Evolutionary conservation across 2,797 vertebrate genomes (phyloP).

Genomic region (Onychomys leucogaster): DNA sequence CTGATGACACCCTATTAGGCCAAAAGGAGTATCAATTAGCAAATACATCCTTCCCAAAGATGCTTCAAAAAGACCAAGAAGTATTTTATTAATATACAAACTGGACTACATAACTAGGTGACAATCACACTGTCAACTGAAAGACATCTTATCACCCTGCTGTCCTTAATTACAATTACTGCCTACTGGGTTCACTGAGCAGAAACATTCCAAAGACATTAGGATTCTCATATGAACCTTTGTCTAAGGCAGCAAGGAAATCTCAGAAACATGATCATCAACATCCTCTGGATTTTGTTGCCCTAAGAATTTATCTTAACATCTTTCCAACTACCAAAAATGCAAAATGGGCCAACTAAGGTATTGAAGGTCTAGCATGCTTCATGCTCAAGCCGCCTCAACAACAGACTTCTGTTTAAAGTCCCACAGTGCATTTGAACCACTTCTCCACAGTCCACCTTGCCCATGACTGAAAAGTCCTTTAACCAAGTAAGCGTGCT

Average conservation of each 20-base stretch:
- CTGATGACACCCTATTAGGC: neutral
- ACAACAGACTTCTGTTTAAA: neutral
- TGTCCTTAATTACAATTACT: slow-evolving; percentile 33
- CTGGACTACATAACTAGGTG: neutral
- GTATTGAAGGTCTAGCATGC: neutral
- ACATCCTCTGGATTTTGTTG: neutral
- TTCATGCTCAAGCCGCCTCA: neutral
- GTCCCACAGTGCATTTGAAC: neutral
- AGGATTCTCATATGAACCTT: neutral
- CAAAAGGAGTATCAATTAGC: neutral
- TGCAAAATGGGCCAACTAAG: neutral
- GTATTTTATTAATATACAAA: neutral
- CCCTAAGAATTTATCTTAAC: neutral
- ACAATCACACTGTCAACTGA: neutral
- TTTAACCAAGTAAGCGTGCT: neutral
- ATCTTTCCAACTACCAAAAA: neutral
- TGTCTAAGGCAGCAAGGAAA: neutral
- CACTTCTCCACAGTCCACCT: slow-evolving; percentile 7
- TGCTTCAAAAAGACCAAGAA: slow-evolving; percentile 33
- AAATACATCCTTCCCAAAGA: neutral
- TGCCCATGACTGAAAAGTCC: neutral
- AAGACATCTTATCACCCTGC: neutral
- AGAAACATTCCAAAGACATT: neutral
- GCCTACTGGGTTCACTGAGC: neutral
- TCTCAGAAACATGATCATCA: neutral